Percentiles rank a stretch among this genome's conserved stretches.
phyloP scores from a whole-genome alignment of 2,113 vertebrate species.

The Bucco capensis region DNA sequence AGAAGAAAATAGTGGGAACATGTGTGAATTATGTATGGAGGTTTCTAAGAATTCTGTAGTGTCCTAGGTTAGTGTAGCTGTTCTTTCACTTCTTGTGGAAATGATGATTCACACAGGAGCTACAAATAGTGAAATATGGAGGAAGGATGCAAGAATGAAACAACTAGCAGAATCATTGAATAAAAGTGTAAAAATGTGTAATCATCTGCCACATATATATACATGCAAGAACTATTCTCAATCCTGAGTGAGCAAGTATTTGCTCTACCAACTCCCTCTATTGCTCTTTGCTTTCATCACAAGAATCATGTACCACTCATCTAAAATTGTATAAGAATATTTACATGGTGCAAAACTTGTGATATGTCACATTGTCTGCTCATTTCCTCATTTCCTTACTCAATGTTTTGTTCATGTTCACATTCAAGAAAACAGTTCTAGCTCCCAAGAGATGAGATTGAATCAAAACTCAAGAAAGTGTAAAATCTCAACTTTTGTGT shows the following conservation, averaged over 20 bases:
- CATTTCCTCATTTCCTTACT: not conserved
- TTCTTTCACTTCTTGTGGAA: not conserved
- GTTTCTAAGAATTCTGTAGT: not conserved
- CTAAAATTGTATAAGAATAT: not conserved
- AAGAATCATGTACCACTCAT: not conserved
- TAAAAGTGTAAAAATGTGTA: constrained; percentile 4
- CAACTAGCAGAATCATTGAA: not conserved
- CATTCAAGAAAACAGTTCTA: not conserved
- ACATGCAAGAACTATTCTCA: not conserved
- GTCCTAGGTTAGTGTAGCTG: not conserved
- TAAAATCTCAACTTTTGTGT: not conserved
- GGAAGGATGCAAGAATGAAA: not conserved
- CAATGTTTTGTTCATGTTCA: not conserved
- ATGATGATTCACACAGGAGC: not conserved
- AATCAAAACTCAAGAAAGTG: not conserved
- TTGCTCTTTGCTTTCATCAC: not conserved
- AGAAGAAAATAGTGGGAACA: not conserved
- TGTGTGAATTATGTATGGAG: constrained; percentile 14
- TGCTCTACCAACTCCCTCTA: not conserved
- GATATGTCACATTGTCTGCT: not conserved
- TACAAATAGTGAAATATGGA: constrained; percentile 2
- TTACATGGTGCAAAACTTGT: not conserved
- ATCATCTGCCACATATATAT: not conserved
- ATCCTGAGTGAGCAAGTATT: not conserved
- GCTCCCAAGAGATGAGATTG: not conserved